Evolutionary conservation across 1,140 invertebrate genomes (phyloP).

Genomic region (Bemisia tabaci): DNA sequence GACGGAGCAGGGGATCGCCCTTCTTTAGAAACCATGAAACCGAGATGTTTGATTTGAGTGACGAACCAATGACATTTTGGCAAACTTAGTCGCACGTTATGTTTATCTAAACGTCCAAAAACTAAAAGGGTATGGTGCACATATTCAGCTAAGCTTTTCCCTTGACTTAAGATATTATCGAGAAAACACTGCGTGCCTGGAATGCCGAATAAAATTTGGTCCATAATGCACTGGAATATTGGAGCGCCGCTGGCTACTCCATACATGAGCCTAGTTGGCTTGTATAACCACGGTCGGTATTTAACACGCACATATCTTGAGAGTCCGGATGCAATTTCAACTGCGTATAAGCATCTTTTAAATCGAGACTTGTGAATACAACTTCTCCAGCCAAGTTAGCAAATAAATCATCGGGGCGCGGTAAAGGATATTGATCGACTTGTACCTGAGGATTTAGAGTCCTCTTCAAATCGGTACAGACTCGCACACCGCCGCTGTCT

Average conservation of each 20-base stretch:
- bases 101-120: background rate
- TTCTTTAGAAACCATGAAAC: background rate
- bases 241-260: background rate
- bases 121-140: background rate
- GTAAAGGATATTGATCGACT: slow-evolving; percentile 27
- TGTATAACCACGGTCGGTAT: background rate
- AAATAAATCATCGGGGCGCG: slow-evolving; percentile 25
- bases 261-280: background rate
- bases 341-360: slow-evolving; percentile 30
- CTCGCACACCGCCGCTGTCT: slow-evolving; percentile 25
- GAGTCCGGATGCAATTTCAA: slow-evolving; percentile 11
- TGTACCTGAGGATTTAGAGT: slow-evolving; percentile 28
- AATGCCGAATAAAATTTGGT: background rate
- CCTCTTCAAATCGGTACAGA: slow-evolving; percentile 34
- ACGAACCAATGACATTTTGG: background rate
- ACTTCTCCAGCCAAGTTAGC: slow-evolving; percentile 24
- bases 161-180: background rate
- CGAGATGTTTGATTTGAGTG: background rate
- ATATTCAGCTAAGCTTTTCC: background rate
- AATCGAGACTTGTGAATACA: slow-evolving; percentile 27
- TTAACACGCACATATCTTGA: background rate
- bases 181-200: background rate
- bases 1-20: background rate
- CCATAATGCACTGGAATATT: background rate
- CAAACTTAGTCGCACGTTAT: background rate